Base-by-base conservation (phyloP, 2,888 invertebrate species). In the Acanthosoma haemorrhoidale region DNA sequence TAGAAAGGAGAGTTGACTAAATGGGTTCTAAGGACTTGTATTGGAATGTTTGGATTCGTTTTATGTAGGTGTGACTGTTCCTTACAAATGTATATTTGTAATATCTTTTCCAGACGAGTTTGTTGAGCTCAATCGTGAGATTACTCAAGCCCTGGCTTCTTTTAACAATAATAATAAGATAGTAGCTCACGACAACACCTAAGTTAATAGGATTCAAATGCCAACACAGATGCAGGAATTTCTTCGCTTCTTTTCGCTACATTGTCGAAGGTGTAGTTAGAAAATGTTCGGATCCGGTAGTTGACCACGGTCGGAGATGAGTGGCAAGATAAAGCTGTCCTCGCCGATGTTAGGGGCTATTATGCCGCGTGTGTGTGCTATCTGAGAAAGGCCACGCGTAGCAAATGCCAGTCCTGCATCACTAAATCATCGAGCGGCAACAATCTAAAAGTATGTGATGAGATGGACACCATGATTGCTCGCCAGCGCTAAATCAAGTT, bases 401-500 rank as follows among this genome's bases (percentile, higher is more conserved):
- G 51, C 51, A 51, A 51, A 51, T 51, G 51, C 29, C 51, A 51
- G 51, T 25, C 8, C 51, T 51, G 51, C 51, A 51, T 51, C 51
- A 51, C 51, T 51, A 51, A 51, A 51, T 51, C 51, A 51, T 21
- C 21, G 51, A 51, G 51, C 51, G 21, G 18, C n/a, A 51, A 25
- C 51, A 51, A 51, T 51, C 51, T 51, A 51, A 51, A 51, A 51
- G 51, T 51, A 51, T 51, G 51, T 51, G 51, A 51, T 51, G 51
- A 51, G 51, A 51, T 51, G 51, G 29, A 51, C 21, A 51, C 25
- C n/a, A 25, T 25, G 51, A 51, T 51, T 51, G 51, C 51, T 25
- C 29, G 51, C 21, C 25, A 51, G 51, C 51, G 29, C 18, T 51
- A 51, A 51, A 51, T 51, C 51, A 51, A 51, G 51, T 51, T 51